Evolutionary conservation across 2,888 invertebrate genomes (phyloP).

Genomic region (Eupithecia dodoneata): DNA sequence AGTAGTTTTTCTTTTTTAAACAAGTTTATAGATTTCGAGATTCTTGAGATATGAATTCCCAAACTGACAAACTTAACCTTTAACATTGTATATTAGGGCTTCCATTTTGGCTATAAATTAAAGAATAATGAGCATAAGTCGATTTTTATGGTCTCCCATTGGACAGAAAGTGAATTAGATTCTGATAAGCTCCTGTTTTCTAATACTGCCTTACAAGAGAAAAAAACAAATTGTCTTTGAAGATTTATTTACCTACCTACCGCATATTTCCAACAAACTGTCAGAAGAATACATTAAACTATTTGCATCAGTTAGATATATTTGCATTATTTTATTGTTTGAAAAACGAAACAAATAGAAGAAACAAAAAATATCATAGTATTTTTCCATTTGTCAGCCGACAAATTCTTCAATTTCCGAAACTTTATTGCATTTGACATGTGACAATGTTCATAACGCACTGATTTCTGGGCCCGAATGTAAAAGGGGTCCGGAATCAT

Average conservation of each 20-base stretch:
- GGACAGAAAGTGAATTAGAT: slow-evolving; percentile 65
- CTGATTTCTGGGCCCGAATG: slow-evolving; percentile 65
- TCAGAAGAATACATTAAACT: background rate
- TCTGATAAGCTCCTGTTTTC: slow-evolving; percentile 61
- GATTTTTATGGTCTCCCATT: slow-evolving; percentile 66
- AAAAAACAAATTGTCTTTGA: slow-evolving; percentile 30
- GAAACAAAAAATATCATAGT: background rate
- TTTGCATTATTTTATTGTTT: background rate
- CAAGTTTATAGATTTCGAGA: background rate
- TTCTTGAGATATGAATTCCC: background rate
- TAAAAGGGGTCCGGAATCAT: slow-evolving; percentile 68
- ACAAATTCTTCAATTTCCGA: slow-evolving; percentile 22
- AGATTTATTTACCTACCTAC: slow-evolving; percentile 27
- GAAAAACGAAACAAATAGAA: background rate
- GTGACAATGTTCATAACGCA: slow-evolving; percentile 69
- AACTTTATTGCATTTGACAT: slow-evolving; percentile 63
- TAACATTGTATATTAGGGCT: slow-evolving; percentile 5
- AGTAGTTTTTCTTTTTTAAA: background rate
- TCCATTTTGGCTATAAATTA: slow-evolving; percentile 68
- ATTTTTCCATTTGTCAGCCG: slow-evolving; percentile 8
- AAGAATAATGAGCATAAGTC: slow-evolving; percentile 71
- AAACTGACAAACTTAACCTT: slow-evolving; percentile 11
- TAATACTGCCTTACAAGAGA: slow-evolving; percentile 45
- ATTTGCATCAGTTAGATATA: background rate
- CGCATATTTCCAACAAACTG: slow-evolving; percentile 1